Evolutionary conservation across 2,113 vertebrate genomes (phyloP).

Genomic region (Delphinus delphis): DNA sequence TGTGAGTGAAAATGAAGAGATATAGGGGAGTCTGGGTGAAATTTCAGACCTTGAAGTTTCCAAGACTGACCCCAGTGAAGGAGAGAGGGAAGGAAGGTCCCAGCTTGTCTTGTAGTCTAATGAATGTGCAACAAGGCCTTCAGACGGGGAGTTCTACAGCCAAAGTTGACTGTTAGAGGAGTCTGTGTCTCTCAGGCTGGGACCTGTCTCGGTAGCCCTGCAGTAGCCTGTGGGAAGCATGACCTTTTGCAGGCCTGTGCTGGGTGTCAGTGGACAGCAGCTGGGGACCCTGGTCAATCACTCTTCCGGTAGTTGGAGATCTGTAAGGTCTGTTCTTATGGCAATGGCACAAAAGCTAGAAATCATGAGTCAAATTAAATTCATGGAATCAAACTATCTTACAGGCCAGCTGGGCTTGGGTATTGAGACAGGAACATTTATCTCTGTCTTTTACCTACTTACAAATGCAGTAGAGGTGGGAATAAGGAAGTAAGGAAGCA

Average conservation of each 20-base stretch:
- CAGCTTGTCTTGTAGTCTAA: neutral
- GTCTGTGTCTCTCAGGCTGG: rapidly evolving
- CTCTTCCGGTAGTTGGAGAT: neutral
- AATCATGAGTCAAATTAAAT: neutral
- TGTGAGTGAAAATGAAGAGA: neutral
- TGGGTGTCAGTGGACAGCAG: neutral
- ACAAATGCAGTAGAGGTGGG: neutral
- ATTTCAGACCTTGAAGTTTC: neutral
- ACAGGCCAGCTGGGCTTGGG: neutral
- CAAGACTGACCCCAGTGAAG: neutral
- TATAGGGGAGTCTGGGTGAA: neutral
- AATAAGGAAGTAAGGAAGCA: no score
- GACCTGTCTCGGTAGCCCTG: neutral
- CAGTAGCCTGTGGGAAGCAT: neutral
- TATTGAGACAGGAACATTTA: neutral
- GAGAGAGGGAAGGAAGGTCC: neutral
- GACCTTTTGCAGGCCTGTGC: neutral
- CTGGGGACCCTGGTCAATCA: neutral
- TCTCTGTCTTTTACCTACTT: neutral
- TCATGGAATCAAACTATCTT: neutral
- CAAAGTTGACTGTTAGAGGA: neutral
- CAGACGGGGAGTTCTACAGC: rapidly evolving
- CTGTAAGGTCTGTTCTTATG: neutral
- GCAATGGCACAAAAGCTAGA: neutral
- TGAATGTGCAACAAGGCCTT: neutral